These are phyloP conservation scores for Carpatolechia fugitivella DNA, from an alignment of 2,888 invertebrate genomes.

Conservation along the genomic window DNA sequence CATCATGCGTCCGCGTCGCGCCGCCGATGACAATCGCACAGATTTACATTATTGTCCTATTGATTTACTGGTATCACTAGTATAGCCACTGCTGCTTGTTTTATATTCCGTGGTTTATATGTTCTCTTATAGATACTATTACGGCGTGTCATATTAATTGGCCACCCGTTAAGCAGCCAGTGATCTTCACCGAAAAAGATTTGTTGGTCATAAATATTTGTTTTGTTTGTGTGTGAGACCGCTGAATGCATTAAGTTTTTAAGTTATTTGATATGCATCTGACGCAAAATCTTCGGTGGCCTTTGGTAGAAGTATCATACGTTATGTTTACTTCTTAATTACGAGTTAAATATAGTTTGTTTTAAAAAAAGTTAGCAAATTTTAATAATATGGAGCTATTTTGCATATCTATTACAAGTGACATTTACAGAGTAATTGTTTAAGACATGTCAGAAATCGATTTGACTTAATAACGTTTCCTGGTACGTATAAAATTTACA, in stretches of 20 bases:
- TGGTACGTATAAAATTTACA: background rate
- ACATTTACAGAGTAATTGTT: background rate
- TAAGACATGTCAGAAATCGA: no score
- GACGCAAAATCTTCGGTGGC: background rate
- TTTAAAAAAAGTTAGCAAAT: no score
- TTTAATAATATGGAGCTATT: no score
- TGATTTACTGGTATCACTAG: constrained; percentile 57
- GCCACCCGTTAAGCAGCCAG: constrained; percentile 40
- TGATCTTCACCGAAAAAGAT: constrained; percentile 1
- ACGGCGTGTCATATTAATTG: constrained; percentile 58
- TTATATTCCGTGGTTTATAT: constrained; percentile 36
- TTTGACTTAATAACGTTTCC: background rate
- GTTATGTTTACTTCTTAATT: no score
- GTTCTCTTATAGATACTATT: constrained; percentile 15
- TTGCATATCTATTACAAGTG: background rate
- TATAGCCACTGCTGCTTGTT: background rate
- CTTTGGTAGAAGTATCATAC: no score
- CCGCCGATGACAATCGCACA: constrained; percentile 64
- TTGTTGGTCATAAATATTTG: background rate
- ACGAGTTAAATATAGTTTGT: no score
- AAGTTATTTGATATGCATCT: no score
- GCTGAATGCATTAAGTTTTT: background rate
- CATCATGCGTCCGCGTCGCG: background rate
- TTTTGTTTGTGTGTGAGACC: background rate
- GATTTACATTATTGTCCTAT: constrained; percentile 70